Conservation (phyloP, 2,888 invertebrate species). For the Eurytoma adleriae region DNA sequence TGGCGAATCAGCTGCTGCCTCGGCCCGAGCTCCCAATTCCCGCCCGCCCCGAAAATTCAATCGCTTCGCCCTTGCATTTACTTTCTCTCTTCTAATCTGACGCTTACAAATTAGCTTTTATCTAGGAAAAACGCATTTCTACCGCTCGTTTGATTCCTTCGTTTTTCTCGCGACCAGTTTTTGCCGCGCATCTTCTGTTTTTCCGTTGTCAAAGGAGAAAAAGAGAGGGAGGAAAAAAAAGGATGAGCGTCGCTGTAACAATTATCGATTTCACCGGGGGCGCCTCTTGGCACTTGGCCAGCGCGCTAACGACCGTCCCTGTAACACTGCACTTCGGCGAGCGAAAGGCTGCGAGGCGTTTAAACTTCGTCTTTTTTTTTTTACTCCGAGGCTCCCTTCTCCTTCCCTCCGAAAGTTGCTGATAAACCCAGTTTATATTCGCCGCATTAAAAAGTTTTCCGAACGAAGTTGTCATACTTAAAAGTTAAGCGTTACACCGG, state of each 20-base stretch:
- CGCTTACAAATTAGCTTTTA: too few relatives aligned
- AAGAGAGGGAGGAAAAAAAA: background rate
- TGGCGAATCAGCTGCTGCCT: constrained; percentile 36
- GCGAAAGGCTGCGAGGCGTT: background rate
- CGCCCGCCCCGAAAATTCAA: too few relatives aligned
- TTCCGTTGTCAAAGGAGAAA: background rate
- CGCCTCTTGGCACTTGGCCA: constrained; percentile 43
- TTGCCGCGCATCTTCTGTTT: too few relatives aligned
- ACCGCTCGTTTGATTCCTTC: too few relatives aligned
- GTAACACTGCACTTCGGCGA: constrained; percentile 11
- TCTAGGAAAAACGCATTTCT: too few relatives aligned
- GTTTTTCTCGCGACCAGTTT: too few relatives aligned
- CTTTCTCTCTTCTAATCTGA: too few relatives aligned
- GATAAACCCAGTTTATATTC: constrained; percentile 50
- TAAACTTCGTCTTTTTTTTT: constrained; percentile 12
- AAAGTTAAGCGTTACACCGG: constrained; percentile 47
- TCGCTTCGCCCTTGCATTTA: too few relatives aligned
- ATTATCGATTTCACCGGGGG: constrained; percentile 49
- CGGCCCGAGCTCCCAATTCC: background rate
- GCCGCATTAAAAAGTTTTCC: constrained; percentile 46
- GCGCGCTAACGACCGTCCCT: constrained; percentile 42
- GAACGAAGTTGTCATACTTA: constrained; percentile 44
- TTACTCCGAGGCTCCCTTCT: background rate
- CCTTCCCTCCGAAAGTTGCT: constrained; percentile 26
- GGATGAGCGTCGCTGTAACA: constrained; percentile 25